Conservation (phyloP, 2,888 invertebrate genomes). For the Volucella inanis region DNA sequence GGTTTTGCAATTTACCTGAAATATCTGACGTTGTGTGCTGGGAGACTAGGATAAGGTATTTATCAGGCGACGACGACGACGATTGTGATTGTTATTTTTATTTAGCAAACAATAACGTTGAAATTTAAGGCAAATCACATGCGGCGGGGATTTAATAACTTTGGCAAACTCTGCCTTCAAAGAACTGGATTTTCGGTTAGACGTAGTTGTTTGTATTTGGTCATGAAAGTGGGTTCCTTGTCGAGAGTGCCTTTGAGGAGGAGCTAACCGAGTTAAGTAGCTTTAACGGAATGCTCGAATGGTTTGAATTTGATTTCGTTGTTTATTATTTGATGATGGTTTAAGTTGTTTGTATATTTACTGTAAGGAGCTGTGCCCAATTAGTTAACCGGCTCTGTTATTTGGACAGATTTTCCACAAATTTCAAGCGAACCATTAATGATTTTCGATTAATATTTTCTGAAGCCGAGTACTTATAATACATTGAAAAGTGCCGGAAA, state of each 20-base stretch:
- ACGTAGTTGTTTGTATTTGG: slow-evolving; percentile 20
- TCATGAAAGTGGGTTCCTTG: slow-evolving; percentile 4
- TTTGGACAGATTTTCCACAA: too few relatives aligned
- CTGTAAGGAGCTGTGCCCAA: too few relatives aligned
- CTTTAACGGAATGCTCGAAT: slow-evolving; percentile 34
- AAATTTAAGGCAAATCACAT: slow-evolving; percentile 55
- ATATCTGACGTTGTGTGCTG: slow-evolving; percentile 31
- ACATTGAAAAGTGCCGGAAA: too few relatives aligned
- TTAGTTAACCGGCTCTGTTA: too few relatives aligned
- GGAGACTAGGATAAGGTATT: slow-evolving; percentile 55
- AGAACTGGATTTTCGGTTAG: slow-evolving; percentile 38
- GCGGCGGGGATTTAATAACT: slow-evolving; percentile 54
- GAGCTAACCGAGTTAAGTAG: slow-evolving; percentile 5
- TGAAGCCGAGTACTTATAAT: too few relatives aligned
- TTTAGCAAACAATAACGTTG: slow-evolving; percentile 65
- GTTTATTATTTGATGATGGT: slow-evolving; percentile 24
- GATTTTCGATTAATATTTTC: too few relatives aligned
- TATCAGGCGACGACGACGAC: slow-evolving; percentile 25
- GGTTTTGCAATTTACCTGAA: slow-evolving; percentile 43
- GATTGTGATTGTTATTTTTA: slow-evolving; percentile 68
- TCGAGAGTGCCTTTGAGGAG: slow-evolving; percentile 4
- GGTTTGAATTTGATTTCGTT: slow-evolving; percentile 36
- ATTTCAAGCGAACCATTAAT: too few relatives aligned
- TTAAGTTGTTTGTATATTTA: slow-evolving; percentile 11
- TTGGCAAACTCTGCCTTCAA: slow-evolving; percentile 49